Evolutionary conservation across 2,113 vertebrate species (phyloP).

Genomic region (Picathartes gymnocephalus): DNA sequence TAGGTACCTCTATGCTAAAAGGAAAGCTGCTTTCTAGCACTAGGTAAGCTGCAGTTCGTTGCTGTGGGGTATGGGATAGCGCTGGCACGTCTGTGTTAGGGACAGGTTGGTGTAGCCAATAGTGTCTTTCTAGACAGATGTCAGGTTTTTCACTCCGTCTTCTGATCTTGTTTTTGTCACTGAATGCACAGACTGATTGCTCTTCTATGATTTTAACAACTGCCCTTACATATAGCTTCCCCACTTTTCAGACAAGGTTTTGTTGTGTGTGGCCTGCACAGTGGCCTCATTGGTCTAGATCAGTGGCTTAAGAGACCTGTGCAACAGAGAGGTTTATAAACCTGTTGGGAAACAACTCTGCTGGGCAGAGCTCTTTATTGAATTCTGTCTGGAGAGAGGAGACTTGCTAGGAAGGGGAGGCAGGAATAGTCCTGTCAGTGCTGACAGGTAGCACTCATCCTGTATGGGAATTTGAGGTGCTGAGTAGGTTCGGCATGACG

Average conservation of each 20-base stretch:
- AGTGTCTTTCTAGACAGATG: neutral
- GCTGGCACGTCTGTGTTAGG: neutral
- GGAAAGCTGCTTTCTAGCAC: neutral
- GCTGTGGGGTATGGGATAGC: neutral
- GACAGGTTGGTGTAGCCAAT: neutral
- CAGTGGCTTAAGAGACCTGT: neutral
- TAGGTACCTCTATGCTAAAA: neutral
- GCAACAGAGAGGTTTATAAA: neutral
- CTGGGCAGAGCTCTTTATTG: neutral
- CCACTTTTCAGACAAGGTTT: neutral
- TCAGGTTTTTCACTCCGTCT: neutral
- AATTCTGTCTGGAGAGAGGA: neutral
- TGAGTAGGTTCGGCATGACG: neutral
- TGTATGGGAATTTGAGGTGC: neutral
- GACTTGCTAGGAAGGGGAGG: neutral
- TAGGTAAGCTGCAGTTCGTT: neutral
- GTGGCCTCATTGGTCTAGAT: neutral
- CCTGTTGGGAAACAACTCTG: neutral
- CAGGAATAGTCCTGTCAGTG: neutral
- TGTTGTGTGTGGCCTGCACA: neutral
- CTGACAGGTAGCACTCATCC: neutral
- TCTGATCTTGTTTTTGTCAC: neutral
- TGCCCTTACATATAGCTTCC: neutral
- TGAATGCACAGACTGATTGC: neutral
- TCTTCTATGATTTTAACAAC: neutral